Conservation (phyloP, 2,888 invertebrate species). For the Anaspis maculata region DNA sequence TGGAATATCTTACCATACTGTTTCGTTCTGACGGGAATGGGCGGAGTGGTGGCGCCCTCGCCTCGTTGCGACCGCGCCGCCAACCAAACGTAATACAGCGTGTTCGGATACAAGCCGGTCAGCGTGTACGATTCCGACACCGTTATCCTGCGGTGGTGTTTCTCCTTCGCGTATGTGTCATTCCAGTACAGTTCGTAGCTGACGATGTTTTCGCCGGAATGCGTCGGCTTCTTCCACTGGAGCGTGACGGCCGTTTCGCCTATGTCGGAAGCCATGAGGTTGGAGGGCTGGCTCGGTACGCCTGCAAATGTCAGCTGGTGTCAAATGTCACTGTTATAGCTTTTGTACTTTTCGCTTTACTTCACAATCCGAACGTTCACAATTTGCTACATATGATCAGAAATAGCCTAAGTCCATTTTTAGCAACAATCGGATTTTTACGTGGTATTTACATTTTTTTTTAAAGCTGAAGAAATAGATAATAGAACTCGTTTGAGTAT, state of each 20-base stretch:
- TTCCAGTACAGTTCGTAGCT: slow-evolving; percentile 97
- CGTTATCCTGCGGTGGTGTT: slow-evolving; percentile 75
- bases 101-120: slow-evolving; percentile 89
- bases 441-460: too few relatives aligned
- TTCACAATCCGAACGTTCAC: too few relatives aligned
- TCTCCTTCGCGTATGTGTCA: slow-evolving; percentile 87
- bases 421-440: too few relatives aligned
- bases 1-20: slow-evolving; percentile 86
- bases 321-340: too few relatives aligned
- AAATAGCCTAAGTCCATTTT: too few relatives aligned
- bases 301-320: slow-evolving; percentile 54
- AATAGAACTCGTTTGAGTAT: too few relatives aligned
- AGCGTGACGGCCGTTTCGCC: slow-evolving; percentile 87
- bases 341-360: too few relatives aligned
- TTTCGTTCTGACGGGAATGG: slow-evolving; percentile 89
- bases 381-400: too few relatives aligned
- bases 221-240: slow-evolving; percentile 87
- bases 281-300: slow-evolving; percentile 93
- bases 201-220: slow-evolving; percentile 86
- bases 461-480: too few relatives aligned
- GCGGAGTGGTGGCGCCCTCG: slow-evolving; percentile 92
- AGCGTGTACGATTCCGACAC: slow-evolving; percentile 80
- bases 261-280: slow-evolving; percentile 76
- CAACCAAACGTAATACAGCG: slow-evolving; percentile 93
- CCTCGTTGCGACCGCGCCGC: slow-evolving; percentile 89